These are phyloP conservation scores for Oryctes rhinoceros DNA, from an alignment of 1,140 invertebrate species.

Conservation along the genomic window DNA sequence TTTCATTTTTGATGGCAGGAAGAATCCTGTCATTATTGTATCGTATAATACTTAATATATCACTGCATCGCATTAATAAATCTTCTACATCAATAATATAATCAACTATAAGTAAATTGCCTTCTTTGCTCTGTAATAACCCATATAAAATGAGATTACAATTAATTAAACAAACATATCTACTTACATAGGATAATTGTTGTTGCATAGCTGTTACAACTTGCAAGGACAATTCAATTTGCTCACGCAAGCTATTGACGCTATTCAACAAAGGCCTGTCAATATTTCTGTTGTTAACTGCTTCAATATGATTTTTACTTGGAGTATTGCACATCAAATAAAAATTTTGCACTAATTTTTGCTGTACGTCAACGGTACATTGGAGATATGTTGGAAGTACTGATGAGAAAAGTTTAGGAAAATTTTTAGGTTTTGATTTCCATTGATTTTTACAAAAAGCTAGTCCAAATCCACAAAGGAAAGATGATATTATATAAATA, in stretches of 20 bases:
- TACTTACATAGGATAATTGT: neutral
- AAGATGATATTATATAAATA: neutral
- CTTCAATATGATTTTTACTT: neutral
- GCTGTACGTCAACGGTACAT: neutral
- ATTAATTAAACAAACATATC: neutral
- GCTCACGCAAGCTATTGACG: neutral
- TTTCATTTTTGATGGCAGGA: neutral
- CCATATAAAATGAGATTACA: neutral
- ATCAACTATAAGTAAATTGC: neutral
- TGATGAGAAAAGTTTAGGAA: neutral
- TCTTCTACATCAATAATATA: neutral
- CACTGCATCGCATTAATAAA: neutral
- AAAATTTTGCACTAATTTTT: neutral
- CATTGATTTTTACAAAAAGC: constrained; percentile 1
- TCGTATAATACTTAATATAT: neutral
- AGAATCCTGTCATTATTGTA: neutral
- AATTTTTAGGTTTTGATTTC: neutral
- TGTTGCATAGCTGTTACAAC: neutral
- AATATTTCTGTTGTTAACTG: neutral
- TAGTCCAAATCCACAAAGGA: neutral
- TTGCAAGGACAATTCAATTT: neutral
- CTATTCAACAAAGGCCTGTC: neutral
- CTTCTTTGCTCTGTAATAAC: neutral
- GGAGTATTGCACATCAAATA: neutral
- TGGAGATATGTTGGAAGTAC: neutral